Evolutionary conservation across 2,113 vertebrate genomes (phyloP), one percentile per base, ranked within the genome.

Genomic region (Crocuta crocuta): DNA sequence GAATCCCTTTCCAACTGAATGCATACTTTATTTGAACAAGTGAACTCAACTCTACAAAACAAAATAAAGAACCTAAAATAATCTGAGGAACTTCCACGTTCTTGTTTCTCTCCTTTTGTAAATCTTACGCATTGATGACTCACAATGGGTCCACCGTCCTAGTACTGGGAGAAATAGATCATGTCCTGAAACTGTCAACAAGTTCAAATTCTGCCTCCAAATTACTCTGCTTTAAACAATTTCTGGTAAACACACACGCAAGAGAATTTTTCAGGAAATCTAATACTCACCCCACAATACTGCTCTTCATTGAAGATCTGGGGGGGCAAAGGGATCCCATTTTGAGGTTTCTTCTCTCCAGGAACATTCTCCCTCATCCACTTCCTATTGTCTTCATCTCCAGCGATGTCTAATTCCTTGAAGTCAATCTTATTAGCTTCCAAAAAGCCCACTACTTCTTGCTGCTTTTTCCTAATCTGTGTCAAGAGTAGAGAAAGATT

Each of bases 361-460:
- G 99, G 99, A 12, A 99, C 99, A 0, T 99, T 99, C 95, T 99
- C 99, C 98, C 99, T 99, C 99, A 99, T 99, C 99, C 99, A 99
- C 98, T 98, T 99, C 97, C 99, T 99, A 87, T 99, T 99, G 82
- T 99, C 99, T 97, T 99, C 99, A 71, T 99, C 99, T 97, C 99
- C 99, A 76, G 99, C 99, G 63, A 99, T 99, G 98, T 99, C 99
- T 96, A 99, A 98, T 94, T 99, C 99, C 95, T 99, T 98, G 94
- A 99, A 99, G 94, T 99, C 99, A 39, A 99, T 99, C 97, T 99
- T 99, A 91, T 99, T 99, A 43, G 99, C 99, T 98, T 99, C 99
- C 97, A 99, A 97, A 98, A 99, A 99, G 73, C 99, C 99, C 21
- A 99, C 99, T 50, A 99, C 99, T 98, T 99, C 99, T 97, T 99